A percentile compares a stretch with the other conserved stretches of the same genome.
Evolutionary conservation across 2,888 invertebrate species (phyloP).

Genomic region (Andricus quercusramuli): DNA sequence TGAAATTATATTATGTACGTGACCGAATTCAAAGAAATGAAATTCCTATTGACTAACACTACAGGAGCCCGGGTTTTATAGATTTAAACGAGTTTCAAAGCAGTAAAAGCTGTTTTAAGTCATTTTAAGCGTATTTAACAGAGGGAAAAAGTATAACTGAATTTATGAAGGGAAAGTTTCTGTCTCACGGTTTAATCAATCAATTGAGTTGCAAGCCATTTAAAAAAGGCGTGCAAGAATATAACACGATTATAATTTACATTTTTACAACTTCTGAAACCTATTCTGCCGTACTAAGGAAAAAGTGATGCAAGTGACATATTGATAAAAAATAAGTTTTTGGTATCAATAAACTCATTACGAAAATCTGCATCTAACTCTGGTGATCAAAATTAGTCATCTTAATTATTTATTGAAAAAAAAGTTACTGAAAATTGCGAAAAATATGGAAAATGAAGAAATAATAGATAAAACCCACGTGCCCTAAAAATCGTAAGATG

Average conservation of each 20-base stretch:
- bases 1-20: constrained; percentile 49
- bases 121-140: neutral
- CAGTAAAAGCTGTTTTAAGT: neutral
- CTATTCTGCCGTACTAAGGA: no score
- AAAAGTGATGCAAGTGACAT: no score
- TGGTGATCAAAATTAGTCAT: no score
- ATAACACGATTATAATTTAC: neutral
- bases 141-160: neutral
- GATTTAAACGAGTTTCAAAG: constrained; percentile 3
- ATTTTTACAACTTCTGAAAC: no score
- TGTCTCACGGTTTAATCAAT: constrained; percentile 3
- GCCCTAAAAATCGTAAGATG: no score
- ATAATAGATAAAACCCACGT: no score
- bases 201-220: constrained; percentile 3
- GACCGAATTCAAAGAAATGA: constrained; percentile 38
- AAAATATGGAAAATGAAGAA: no score
- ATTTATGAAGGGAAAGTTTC: constrained; percentile 32
- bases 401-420: no score
- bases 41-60: neutral
- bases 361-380: no score
- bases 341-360: no score
- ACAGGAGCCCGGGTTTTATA: neutral
- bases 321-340: no score
- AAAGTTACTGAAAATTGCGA: no score
- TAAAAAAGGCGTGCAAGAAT: neutral